These are phyloP conservation scores for Naso thynnoides DNA, from an alignment of 2,797 vertebrate genomes.

Conservation along the genomic window DNA sequence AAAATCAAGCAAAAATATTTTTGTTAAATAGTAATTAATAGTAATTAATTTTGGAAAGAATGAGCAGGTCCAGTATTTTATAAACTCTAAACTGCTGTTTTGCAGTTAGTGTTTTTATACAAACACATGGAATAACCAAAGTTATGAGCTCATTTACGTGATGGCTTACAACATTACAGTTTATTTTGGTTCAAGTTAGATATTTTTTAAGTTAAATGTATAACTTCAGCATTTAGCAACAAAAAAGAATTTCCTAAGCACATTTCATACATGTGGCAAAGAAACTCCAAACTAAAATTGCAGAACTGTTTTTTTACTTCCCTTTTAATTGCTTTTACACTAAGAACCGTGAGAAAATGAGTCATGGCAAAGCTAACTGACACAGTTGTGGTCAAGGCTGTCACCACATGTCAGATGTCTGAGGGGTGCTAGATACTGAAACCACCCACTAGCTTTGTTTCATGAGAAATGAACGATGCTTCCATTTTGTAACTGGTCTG, in stretches of 20 bases:
- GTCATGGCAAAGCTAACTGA: not conserved
- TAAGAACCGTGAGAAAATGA: not conserved
- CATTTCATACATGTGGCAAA: not conserved
- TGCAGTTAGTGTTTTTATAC: not conserved
- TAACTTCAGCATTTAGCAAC: not conserved
- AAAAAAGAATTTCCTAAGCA: not conserved
- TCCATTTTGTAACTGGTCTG: not conserved
- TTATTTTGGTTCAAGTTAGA: too few relatives aligned
- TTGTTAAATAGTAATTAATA: not conserved
- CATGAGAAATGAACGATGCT: not conserved
- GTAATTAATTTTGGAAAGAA: not conserved
- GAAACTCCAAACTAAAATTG: not conserved
- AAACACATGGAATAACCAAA: not conserved
- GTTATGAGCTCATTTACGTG: too few relatives aligned
- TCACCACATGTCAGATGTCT: not conserved
- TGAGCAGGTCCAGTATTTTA: not conserved
- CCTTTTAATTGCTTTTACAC: not conserved
- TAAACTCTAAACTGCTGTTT: not conserved
- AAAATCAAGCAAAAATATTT: not conserved
- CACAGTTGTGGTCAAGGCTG: not conserved
- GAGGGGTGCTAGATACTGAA: not conserved
- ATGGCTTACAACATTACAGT: too few relatives aligned
- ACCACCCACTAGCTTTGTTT: not conserved
- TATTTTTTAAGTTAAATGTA: too few relatives aligned
- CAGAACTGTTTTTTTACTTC: not conserved